Evolutionary conservation across 2,113 vertebrate species (phyloP).

Genomic region (Raja brachyura): DNA sequence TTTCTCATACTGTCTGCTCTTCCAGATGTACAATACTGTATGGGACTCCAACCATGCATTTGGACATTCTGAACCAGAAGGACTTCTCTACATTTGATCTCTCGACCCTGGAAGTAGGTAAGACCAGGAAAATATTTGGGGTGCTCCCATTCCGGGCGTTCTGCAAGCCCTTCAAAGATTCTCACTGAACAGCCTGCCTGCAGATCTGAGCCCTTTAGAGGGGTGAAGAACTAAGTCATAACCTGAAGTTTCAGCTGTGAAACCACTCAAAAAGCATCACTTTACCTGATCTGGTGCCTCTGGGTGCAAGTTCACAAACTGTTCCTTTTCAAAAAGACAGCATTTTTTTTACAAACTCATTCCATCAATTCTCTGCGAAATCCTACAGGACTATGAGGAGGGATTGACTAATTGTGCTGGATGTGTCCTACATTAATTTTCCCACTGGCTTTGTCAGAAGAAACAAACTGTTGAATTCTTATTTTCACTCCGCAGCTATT

Average conservation of each 20-base stretch:
- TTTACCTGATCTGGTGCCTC: no score
- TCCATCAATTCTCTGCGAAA: no score
- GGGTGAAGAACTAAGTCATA: background rate
- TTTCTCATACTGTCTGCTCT: conserved; percentile 3
- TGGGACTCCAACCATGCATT: conserved; percentile 86
- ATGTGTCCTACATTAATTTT: background rate
- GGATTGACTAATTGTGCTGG: no score
- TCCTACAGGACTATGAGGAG: background rate
- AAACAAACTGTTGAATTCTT: background rate
- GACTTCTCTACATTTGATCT: conserved; percentile 65
- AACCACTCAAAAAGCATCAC: background rate
- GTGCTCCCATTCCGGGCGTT: background rate
- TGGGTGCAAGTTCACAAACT: no score
- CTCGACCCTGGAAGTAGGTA: conserved; percentile 66
- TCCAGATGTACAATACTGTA: conserved; percentile 65
- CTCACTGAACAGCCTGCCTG: background rate
- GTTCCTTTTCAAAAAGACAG: no score
- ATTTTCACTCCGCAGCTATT: conserved; percentile 54
- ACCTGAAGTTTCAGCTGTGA: background rate
- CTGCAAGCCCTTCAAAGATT: background rate
- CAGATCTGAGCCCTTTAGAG: background rate
- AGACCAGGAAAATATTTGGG: conserved; percentile 41
- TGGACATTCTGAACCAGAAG: conserved; percentile 74
- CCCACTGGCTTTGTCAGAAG: no score
- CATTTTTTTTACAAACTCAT: no score